Conservation (phyloP, 2,113 vertebrate genomes). For the Brevimyrus niger region DNA sequence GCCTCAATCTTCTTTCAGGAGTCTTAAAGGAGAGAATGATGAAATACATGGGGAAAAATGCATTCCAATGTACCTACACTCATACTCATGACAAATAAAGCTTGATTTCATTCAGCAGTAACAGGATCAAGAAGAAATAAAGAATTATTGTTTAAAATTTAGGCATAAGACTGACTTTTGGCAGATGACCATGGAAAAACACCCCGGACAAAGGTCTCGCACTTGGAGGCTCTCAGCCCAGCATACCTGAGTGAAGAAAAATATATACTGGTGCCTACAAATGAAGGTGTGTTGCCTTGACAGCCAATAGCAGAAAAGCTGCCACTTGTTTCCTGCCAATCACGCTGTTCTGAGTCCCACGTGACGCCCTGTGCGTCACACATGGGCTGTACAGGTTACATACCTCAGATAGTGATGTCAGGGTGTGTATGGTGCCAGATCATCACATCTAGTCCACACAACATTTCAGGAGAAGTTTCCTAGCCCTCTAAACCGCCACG, state of each 20-base stretch:
- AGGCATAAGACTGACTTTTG: background rate
- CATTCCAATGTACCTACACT: background rate
- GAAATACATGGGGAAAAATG: background rate
- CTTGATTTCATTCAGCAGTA: background rate
- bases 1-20: background rate
- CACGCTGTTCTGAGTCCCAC: constrained; percentile 36
- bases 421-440: constrained; percentile 10
- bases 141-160: background rate
- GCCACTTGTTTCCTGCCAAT: constrained; percentile 48
- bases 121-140: background rate
- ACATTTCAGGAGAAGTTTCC: background rate
- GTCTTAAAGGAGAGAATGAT: background rate
- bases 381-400: constrained; percentile 39
- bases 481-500: background rate
- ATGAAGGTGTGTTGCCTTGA: constrained; percentile 18
- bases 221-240: background rate
- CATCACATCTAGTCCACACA: background rate
- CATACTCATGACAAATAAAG: background rate
- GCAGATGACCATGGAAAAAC: background rate
- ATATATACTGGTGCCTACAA: constrained; percentile 22
- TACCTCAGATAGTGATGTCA: constrained; percentile 40
- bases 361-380: constrained; percentile 34
- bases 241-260: constrained; percentile 29
- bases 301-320: constrained; percentile 41
- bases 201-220: background rate